Evolutionary conservation across 2,888 invertebrate species (phyloP).

Genomic region (Euzetes globulus): DNA sequence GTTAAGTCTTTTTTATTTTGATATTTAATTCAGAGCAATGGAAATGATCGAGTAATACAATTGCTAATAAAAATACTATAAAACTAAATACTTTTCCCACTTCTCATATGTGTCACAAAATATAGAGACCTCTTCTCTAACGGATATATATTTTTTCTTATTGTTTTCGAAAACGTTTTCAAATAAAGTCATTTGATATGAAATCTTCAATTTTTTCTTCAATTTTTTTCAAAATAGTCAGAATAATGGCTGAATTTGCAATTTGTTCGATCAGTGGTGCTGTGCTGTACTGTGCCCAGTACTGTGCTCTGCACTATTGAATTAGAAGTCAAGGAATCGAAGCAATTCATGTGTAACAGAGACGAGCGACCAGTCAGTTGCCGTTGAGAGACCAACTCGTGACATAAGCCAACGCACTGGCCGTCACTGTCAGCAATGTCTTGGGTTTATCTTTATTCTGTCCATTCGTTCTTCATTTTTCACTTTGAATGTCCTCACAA

Average conservation of each 20-base stretch:
- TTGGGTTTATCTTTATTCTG: neutral
- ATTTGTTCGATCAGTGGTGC: neutral
- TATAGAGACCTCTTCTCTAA: neutral
- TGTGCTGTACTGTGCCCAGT: too few relatives aligned
- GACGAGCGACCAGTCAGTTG: neutral
- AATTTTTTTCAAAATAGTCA: neutral
- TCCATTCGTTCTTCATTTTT: too few relatives aligned
- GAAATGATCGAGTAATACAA: neutral
- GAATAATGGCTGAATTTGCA: neutral
- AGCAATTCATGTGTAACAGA: slow-evolving; percentile 4
- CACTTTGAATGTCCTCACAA: too few relatives aligned
- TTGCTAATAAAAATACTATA: neutral
- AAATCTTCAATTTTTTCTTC: neutral
- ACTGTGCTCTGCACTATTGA: too few relatives aligned
- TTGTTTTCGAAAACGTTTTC: neutral
- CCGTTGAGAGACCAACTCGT: neutral
- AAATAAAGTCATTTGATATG: neutral
- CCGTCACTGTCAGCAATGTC: neutral
- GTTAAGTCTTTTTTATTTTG: neutral
- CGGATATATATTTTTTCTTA: neutral
- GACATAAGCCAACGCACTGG: neutral
- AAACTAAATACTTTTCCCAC: too few relatives aligned
- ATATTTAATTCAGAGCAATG: neutral
- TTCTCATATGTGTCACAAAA: too few relatives aligned
- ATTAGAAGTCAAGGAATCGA: neutral